A percentile compares a stretch with the other conserved stretches of the same genome.
phyloP scores from a whole-genome alignment of 2,113 vertebrate genomes.

The Poicephalus gulielmi region DNA sequence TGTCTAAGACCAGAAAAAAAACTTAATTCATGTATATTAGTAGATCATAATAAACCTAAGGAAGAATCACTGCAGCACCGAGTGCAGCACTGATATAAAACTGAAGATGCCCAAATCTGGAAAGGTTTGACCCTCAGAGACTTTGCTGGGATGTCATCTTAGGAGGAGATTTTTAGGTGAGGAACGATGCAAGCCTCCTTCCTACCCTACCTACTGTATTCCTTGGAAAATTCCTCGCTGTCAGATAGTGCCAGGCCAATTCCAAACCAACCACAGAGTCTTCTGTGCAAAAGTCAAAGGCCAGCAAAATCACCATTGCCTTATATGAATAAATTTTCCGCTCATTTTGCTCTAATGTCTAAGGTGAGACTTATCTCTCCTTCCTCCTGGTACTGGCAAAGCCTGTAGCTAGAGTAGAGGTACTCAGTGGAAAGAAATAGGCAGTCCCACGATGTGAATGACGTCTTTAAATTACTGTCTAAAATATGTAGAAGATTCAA shows the following conservation, averaged over 20 bases:
- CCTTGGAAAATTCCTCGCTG: not conserved
- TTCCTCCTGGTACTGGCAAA: not conserved
- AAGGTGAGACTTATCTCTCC: not conserved
- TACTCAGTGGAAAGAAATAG: not conserved
- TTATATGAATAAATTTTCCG: not conserved
- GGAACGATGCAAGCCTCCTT: accelerated
- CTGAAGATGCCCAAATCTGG: not conserved
- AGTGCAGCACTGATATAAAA: not conserved
- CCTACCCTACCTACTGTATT: not conserved
- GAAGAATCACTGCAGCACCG: not conserved
- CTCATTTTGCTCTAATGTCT: not conserved
- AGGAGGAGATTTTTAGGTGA: not conserved
- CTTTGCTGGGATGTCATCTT: not conserved
- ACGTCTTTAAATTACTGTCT: not conserved
- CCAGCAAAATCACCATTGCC: not conserved
- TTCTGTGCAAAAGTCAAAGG: not conserved
- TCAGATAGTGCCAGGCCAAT: not conserved
- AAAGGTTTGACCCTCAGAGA: not conserved
- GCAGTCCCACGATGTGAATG: not conserved
- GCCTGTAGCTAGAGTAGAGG: not conserved
- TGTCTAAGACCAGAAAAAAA: not conserved
- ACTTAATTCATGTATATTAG: not conserved
- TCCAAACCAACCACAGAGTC: not conserved
- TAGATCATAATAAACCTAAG: not conserved
- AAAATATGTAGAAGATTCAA: not conserved